Percentiles rank a stretch among this genome's conserved stretches.
Evolutionary conservation across 2,797 vertebrate genomes (phyloP).

Genomic region (Pseudochaenichthys georgianus): DNA sequence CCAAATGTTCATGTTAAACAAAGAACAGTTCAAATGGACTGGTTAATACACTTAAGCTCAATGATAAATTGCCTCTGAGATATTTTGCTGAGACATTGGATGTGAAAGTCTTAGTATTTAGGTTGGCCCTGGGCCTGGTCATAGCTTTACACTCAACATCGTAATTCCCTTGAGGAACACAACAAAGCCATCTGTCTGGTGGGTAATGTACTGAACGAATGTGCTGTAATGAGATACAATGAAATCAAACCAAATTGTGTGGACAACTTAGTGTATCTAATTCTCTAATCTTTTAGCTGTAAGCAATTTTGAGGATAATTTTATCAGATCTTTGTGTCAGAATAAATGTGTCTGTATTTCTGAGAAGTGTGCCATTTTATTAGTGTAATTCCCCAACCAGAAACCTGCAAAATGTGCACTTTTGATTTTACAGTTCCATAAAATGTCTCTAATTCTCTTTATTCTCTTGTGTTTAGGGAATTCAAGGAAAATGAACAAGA

Average conservation of each 20-base stretch:
- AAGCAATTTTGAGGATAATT: slow-evolving; percentile 22
- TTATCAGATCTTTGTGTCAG: slow-evolving; percentile 12
- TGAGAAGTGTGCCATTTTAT: slow-evolving; percentile 59
- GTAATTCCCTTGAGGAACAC: slow-evolving; percentile 62
- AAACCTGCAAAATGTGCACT: slow-evolving; percentile 89
- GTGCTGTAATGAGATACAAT: slow-evolving; percentile 66
- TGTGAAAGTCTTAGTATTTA: slow-evolving; percentile 5
- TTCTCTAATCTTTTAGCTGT: slow-evolving; percentile 29
- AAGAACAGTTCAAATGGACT: slow-evolving; percentile 9
- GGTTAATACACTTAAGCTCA: slow-evolving; percentile 6
- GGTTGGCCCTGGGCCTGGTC: slow-evolving; percentile 28
- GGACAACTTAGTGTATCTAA: slow-evolving; percentile 54
- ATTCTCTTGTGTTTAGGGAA: slow-evolving; percentile 76
- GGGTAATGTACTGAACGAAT: slow-evolving; percentile 67
- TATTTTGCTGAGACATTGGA: not conserved
- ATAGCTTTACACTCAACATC: slow-evolving; percentile 48
- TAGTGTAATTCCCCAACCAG: slow-evolving; percentile 89
- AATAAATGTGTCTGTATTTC: slow-evolving; percentile 22
- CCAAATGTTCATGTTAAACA: slow-evolving; percentile 11
- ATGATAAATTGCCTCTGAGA: slow-evolving; percentile 17
- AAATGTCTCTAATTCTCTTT: slow-evolving; percentile 80
- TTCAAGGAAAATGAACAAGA: slow-evolving; percentile 91
- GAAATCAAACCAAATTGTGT: slow-evolving; percentile 63
- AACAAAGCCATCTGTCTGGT: slow-evolving; percentile 64
- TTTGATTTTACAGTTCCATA: slow-evolving; percentile 91